Evolutionary conservation across 2,113 vertebrate species (phyloP).

Genomic region (Eubucco bourcierii): DNA sequence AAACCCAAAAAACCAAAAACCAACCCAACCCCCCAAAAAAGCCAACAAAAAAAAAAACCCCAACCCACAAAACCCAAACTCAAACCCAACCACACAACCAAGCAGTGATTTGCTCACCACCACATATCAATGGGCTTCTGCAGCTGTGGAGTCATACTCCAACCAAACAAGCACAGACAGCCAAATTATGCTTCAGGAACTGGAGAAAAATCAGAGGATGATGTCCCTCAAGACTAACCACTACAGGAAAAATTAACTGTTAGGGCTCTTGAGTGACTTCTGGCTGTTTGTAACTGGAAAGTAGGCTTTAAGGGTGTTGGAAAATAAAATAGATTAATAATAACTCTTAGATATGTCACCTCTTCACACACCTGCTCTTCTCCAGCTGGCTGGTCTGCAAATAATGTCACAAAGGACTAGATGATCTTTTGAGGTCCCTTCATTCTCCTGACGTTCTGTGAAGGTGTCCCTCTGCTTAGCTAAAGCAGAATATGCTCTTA

Average conservation of each 20-base stretch:
- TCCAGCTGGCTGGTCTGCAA: too few relatives aligned
- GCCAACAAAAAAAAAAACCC: conserved; percentile 60
- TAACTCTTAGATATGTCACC: too few relatives aligned
- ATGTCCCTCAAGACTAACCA: neutral
- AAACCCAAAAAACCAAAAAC: neutral
- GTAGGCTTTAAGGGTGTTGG: neutral
- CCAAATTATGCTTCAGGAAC: conserved; percentile 63
- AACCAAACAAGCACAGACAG: conserved; percentile 50
- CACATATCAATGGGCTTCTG: conserved; percentile 65
- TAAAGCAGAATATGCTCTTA: too few relatives aligned
- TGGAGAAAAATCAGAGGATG: conserved; percentile 31
- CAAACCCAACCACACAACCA: too few relatives aligned
- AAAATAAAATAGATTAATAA: too few relatives aligned
- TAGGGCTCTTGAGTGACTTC: neutral
- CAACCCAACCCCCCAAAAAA: neutral
- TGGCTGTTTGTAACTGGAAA: neutral
- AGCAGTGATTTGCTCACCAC: conserved; percentile 57
- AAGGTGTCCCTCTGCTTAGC: too few relatives aligned
- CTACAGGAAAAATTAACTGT: conserved; percentile 22
- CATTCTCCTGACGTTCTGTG: too few relatives aligned
- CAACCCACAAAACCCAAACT: too few relatives aligned
- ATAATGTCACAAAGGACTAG: too few relatives aligned
- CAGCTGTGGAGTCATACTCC: conserved; percentile 69
- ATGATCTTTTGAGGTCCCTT: too few relatives aligned
- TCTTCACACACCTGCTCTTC: too few relatives aligned